Conservation (phyloP, 2,113 vertebrate species). For the Prolemur simus region DNA sequence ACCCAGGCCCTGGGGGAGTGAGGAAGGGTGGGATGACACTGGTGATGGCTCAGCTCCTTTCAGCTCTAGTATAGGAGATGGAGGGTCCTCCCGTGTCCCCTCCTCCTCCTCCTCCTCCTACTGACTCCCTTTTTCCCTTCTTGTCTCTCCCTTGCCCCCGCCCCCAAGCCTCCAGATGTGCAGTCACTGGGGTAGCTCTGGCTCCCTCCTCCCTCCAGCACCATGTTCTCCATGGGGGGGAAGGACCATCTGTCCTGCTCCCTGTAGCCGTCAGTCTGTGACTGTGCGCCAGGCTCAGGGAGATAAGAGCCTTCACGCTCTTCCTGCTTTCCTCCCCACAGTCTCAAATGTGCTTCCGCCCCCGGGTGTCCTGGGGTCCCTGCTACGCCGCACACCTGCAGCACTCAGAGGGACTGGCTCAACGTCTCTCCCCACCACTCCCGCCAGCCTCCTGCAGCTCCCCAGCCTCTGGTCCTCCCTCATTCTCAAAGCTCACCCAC, state of each 20-base stretch:
- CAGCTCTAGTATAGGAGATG: not conserved
- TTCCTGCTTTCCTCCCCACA: not conserved
- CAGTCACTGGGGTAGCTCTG: not conserved
- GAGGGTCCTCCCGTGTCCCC: not conserved
- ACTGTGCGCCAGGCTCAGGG: not conserved
- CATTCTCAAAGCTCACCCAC: not conserved
- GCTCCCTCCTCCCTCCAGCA: not conserved
- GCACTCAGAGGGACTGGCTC: not conserved
- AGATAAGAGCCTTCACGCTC: not conserved
- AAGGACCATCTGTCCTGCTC: constrained; percentile 37
- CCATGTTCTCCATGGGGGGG: not conserved
- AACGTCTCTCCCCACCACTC: not conserved
- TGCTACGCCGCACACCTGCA: not conserved
- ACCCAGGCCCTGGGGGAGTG: not conserved
- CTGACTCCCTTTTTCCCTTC: not conserved
- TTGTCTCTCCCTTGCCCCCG: not conserved
- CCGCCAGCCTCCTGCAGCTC: not conserved
- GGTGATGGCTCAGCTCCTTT: not conserved
- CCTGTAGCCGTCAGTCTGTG: not conserved
- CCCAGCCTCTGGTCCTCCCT: not conserved
- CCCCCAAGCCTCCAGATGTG: constrained; percentile 57
- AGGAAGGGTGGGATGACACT: not conserved
- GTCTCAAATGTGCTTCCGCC: not conserved
- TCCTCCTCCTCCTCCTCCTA: not conserved
- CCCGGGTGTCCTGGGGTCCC: not conserved